A percentile compares a stretch with the other conserved stretches of the same genome.
phyloP scores from a whole-genome alignment of 2,113 vertebrate species.

The Barbus barbus region DNA sequence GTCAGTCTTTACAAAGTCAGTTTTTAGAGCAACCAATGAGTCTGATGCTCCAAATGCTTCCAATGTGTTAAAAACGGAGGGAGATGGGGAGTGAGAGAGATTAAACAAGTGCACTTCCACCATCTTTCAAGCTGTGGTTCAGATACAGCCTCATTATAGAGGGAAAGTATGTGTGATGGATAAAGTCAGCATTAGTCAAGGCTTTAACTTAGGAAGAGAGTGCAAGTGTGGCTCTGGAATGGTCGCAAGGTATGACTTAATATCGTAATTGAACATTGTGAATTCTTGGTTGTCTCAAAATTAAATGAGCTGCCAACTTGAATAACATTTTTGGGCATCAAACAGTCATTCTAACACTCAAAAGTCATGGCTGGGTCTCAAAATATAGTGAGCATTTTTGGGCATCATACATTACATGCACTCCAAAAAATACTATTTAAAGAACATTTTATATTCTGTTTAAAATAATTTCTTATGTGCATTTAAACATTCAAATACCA shows the following conservation, averaged over 20 bases:
- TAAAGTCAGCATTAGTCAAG: not conserved
- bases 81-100: conserved; percentile 36
- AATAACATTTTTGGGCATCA: not conserved
- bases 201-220: not conserved
- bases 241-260: not conserved
- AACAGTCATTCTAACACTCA: too few species aligned
- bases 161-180: not conserved
- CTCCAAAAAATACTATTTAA: too few species aligned
- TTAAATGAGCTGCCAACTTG: too few species aligned
- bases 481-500: too few species aligned
- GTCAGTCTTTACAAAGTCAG: too few species aligned
- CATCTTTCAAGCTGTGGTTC: conserved; percentile 44
- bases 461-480: too few species aligned
- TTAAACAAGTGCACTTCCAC: conserved; percentile 48
- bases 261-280: not conserved
- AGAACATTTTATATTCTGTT: too few species aligned
- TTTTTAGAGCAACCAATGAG: conserved; percentile 58
- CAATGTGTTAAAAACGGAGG: conserved; percentile 31
- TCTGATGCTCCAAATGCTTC: conserved; percentile 51
- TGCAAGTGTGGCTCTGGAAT: not conserved
- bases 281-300: not conserved
- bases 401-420: too few species aligned
- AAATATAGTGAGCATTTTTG: too few species aligned
- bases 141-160: conserved; percentile 53
- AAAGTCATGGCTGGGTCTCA: too few species aligned